These are phyloP conservation scores for Hyperoplus lanceolatus DNA, from an alignment of 2,797 vertebrate species.

Conservation along the genomic window DNA sequence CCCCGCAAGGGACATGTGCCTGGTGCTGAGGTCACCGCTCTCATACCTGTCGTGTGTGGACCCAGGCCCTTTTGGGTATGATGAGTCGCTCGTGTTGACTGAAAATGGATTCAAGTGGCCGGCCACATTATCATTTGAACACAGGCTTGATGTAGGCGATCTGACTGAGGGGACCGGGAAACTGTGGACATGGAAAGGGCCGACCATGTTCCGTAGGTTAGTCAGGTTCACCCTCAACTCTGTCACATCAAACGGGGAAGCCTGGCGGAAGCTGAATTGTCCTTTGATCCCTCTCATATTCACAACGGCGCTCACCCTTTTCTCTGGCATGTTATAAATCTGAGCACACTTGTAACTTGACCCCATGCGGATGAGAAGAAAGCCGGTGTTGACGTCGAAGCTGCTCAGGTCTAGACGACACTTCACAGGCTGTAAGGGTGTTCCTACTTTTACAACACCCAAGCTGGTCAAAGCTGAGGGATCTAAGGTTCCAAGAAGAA, in stretches of 20 bases:
- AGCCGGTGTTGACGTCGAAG: constrained; percentile 41
- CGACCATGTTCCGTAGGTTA: constrained; percentile 71
- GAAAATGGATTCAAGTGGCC: constrained; percentile 87
- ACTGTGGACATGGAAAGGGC: constrained; percentile 83
- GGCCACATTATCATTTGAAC: constrained; percentile 83
- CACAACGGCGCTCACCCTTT: constrained; percentile 77
- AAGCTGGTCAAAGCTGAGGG: constrained; percentile 55
- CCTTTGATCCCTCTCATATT: constrained; percentile 85
- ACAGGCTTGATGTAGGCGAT: constrained; percentile 58
- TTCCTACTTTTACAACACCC: constrained; percentile 78
- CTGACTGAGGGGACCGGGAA: constrained; percentile 82
- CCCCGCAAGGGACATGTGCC: constrained; percentile 77
- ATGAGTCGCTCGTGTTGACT: constrained; percentile 45
- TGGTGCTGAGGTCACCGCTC: constrained; percentile 84
- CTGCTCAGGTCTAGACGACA: constrained; percentile 70
- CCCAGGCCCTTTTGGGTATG: constrained; percentile 75
- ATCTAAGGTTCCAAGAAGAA: constrained; percentile 59
- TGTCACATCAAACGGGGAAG: constrained; percentile 85
- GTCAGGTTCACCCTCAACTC: constrained; percentile 76
- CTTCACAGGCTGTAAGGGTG: constrained; percentile 69
- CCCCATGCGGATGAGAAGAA: constrained; percentile 69
- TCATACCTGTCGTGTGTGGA: constrained; percentile 86
- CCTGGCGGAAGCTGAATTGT: constrained; percentile 80
- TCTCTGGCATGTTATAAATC: constrained; percentile 71
- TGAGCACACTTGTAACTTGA: constrained; percentile 76